phyloP scores from a whole-genome alignment of 2,888 invertebrate genomes.

The Ashinkailepas kermadecensis region DNA sequence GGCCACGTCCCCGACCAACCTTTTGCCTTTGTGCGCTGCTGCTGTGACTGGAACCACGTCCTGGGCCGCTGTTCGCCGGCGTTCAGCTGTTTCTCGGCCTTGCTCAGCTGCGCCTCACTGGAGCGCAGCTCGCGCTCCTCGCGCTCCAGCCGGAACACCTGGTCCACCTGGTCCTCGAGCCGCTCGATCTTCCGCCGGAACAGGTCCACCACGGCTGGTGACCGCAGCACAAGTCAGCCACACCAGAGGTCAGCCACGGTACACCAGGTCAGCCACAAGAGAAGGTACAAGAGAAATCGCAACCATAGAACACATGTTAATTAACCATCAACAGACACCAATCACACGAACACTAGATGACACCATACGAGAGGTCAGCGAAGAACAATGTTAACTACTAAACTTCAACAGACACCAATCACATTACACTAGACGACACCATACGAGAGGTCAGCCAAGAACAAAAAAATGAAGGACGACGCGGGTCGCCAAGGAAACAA shows the following conservation, averaged over 20 bases:
- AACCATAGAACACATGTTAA: no score
- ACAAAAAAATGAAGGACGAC: no score
- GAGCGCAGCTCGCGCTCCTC: conserved; percentile 19
- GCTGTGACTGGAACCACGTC: conserved; percentile 14
- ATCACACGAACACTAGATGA: no score
- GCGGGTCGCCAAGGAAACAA: no score
- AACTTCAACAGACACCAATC: no score
- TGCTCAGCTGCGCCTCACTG: conserved; percentile 19
- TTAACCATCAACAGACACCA: no score
- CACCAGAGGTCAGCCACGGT: not conserved
- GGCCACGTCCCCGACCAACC: not conserved
- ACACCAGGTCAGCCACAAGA: not conserved
- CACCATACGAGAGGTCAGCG: no score
- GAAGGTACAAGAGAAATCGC: no score
- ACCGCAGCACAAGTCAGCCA: not conserved
- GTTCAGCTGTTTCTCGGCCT: not conserved
- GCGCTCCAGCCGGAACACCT: conserved; percentile 18
- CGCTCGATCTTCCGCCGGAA: conserved; percentile 6
- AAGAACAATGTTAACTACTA: no score
- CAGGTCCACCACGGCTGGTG: conserved; percentile 11
- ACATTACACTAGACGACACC: no score
- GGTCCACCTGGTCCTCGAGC: conserved; percentile 11
- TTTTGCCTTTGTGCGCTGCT: conserved; percentile 6
- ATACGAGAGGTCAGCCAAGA: no score
- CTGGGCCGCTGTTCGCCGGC: not conserved